Evolutionary conservation across 2,888 invertebrate genomes (phyloP), one percentile per base, ranked within the genome.

Genomic region (Hetaerina titia): DNA sequence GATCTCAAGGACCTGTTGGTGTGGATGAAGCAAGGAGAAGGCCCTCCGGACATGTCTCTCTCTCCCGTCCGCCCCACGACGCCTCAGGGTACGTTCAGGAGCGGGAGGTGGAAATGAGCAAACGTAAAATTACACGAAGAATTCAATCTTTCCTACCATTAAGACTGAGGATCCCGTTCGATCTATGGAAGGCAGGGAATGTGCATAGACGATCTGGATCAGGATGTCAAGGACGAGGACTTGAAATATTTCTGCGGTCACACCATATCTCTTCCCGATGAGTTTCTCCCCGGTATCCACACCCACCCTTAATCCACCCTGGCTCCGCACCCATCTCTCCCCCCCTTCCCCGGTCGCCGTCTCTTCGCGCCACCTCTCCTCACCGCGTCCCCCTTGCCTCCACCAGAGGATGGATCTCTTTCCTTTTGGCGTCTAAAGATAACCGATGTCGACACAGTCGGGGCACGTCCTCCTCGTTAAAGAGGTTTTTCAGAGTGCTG

Each of bases 221-320:
- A 90, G 19, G 90, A 90, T 90, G 90, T 90, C 90, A 90, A 90
- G 90, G 90, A 64, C 90, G 64, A 90, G 63, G 22, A 64, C 31
- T 90, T 45, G 63, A 63, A 90, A 64, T 64, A 63, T 64, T 90
- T 64, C 90, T 31, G 63, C 45, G 89, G 56, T 57, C 90, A 58
- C 64, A 31, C 60, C 31, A 4, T 64, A 64, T 90, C 90, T 25
- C 64, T 8, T 64, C 81, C 11, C 58, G 60, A 17, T 15, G 13
- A 60, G 60, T 60, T 17, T 17, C 60, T 60, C 13, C 11, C 17
- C 63, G 63, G 63, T 90, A 15, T n/a, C 45, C 90, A 11, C 17
- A 25, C 31, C 87, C 87, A 22, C 87, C 6, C 45, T 31, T 7
- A 31, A 31, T 31, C 45, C 45, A 31, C 87, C 45, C 45, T 45